Percentiles rank a stretch among this genome's conserved stretches.
These are phyloP conservation scores for Trichogramma pretiosum DNA, from an alignment of 1,140 invertebrate genomes.

Conservation along the genomic window DNA sequence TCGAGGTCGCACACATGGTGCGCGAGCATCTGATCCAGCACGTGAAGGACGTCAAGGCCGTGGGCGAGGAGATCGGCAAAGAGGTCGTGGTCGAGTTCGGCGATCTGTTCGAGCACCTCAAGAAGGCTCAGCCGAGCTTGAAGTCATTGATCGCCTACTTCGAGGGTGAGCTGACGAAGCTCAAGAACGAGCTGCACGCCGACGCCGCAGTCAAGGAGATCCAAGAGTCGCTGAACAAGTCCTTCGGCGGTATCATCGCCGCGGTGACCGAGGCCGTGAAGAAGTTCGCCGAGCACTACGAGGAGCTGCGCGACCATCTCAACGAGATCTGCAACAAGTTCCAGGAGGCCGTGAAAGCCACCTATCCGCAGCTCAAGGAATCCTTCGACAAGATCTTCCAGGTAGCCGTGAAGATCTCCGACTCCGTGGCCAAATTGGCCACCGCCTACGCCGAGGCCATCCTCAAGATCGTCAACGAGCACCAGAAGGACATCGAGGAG, in stretches of 20 bases:
- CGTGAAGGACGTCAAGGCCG: conserved; percentile 36
- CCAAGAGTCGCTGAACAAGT: conserved; percentile 49
- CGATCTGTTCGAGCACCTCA: conserved; percentile 42
- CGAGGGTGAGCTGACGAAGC: conserved; percentile 49
- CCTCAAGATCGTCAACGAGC: conserved; percentile 48
- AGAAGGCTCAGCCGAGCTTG: conserved; percentile 53
- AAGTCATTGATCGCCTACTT: conserved; percentile 51
- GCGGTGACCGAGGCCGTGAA: conserved; percentile 41
- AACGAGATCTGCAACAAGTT: conserved; percentile 43
- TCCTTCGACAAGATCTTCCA: conserved; percentile 44
- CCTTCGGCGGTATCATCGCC: conserved; percentile 37
- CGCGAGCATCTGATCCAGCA: conserved; percentile 22
- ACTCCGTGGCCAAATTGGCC: conserved; percentile 42
- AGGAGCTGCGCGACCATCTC: conserved; percentile 42
- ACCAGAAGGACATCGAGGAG: conserved; percentile 59
- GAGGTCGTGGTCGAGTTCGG: conserved; percentile 34
- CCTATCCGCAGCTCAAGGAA: conserved; percentile 49
- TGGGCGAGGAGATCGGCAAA: conserved; percentile 36
- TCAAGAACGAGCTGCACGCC: conserved; percentile 55
- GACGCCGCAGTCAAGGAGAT: conserved; percentile 59
- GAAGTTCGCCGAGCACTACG: conserved; percentile 23
- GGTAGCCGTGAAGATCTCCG: conserved; percentile 37
- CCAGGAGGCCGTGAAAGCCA: conserved; percentile 29
- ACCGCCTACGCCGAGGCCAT: conserved; percentile 46
- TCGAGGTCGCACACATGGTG: conserved; percentile 23